phyloP scores from a whole-genome alignment of 2,113 vertebrate species.

The Triplophysa dalaica region DNA sequence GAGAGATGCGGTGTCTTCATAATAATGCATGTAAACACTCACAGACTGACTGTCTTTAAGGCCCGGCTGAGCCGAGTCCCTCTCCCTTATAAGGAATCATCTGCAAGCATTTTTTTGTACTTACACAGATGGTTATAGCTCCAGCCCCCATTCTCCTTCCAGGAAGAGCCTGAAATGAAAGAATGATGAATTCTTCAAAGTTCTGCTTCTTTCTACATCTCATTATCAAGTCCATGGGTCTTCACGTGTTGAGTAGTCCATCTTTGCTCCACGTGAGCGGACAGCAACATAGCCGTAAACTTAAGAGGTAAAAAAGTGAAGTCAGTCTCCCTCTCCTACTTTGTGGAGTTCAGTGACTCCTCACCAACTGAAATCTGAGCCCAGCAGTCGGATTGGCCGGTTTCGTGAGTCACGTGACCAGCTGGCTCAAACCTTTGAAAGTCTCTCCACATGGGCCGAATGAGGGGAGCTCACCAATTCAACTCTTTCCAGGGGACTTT shows the following conservation, averaged over 20 bases:
- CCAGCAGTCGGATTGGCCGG: conserved; percentile 65
- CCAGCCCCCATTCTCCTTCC: conserved; percentile 83
- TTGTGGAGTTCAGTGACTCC: conserved; percentile 63
- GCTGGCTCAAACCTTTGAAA: conserved; percentile 62
- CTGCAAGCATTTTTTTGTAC: conserved; percentile 64
- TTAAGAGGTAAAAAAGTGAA: conserved; percentile 16
- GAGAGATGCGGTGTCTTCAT: conserved; percentile 25
- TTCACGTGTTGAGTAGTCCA: conserved; percentile 23
- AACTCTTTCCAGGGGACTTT: neutral
- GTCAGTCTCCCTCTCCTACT: conserved; percentile 53
- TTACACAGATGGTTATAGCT: conserved; percentile 88
- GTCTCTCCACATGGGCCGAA: conserved; percentile 54
- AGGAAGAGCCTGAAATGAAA: conserved; percentile 60
- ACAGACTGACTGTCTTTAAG: conserved; percentile 31
- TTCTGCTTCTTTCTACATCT: conserved; percentile 52
- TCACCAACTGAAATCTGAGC: conserved; percentile 76
- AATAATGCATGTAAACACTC: conserved; percentile 33
- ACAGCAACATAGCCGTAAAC: neutral
- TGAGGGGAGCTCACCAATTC: conserved; percentile 16
- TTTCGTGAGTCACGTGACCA: conserved; percentile 69
- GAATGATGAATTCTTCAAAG: conserved; percentile 49
- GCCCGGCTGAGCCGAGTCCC: neutral
- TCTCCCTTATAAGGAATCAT: conserved; percentile 28
- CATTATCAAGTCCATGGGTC: conserved; percentile 48
- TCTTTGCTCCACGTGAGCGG: conserved; percentile 13